phyloP scores from a whole-genome alignment of 2,797 vertebrate genomes.

The Lagocephalus sceleratus region DNA sequence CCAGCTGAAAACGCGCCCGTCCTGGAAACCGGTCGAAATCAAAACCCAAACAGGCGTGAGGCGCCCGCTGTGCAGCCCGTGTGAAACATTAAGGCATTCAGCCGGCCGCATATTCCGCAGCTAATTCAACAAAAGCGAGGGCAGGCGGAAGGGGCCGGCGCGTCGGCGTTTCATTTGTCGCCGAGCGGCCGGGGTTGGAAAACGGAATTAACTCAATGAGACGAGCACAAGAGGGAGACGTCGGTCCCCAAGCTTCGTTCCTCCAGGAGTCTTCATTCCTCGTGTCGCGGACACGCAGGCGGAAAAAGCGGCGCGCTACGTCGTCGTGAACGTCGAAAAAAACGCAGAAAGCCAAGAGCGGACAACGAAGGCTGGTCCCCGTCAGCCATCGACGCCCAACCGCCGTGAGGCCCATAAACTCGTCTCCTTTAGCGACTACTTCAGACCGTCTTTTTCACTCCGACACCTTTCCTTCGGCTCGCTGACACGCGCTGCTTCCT shows the following conservation, averaged over 20 bases:
- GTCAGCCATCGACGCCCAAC: conserved; percentile 59
- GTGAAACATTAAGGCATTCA: neutral
- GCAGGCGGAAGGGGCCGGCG: conserved; percentile 8
- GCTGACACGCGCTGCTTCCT: conserved; percentile 53
- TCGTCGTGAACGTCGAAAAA: too few relatives aligned
- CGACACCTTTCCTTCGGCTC: conserved; percentile 58
- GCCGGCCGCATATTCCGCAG: conserved; percentile 19
- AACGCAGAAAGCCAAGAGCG: too few relatives aligned
- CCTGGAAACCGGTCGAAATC: conserved; percentile 28
- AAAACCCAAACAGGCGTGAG: conserved; percentile 10
- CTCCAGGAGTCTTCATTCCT: too few relatives aligned
- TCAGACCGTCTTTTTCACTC: conserved; percentile 29
- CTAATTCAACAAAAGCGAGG: conserved; percentile 21
- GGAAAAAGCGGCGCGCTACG: too few relatives aligned
- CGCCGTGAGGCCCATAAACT: conserved; percentile 49
- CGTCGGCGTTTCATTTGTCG: conserved; percentile 17
- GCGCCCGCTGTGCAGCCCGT: conserved; percentile 2
- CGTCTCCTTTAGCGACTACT: conserved; percentile 46
- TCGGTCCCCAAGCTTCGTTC: too few relatives aligned
- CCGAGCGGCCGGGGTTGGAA: conserved; percentile 14
- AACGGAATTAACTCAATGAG: conserved; percentile 20
- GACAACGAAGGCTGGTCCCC: conserved; percentile 42
- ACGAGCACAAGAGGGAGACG: conserved; percentile 4
- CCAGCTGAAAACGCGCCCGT: conserved; percentile 22
- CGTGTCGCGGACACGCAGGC: too few relatives aligned